A percentile compares a stretch with the other conserved stretches of the same genome.
phyloP scores from a whole-genome alignment of 2,888 invertebrate species.

The Aleiodes leptofemur region DNA sequence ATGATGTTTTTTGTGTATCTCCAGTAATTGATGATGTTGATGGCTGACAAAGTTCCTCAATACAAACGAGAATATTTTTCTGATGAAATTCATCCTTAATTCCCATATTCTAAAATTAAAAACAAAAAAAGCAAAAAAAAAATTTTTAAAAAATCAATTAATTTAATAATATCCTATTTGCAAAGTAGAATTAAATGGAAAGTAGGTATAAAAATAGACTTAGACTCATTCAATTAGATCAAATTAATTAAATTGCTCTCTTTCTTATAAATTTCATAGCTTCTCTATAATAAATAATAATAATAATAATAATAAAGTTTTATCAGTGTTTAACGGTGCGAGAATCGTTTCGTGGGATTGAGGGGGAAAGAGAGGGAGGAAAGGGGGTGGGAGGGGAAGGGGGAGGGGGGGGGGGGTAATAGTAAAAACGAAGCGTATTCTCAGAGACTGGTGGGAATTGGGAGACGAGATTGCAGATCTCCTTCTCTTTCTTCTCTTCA shows the following conservation, averaged over 20 bases:
- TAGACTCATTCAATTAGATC: no score
- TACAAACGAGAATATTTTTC: conserved; percentile 81
- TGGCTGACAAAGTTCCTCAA: conserved; percentile 79
- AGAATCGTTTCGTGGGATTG: background rate
- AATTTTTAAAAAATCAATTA: background rate
- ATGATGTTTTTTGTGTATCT: conserved; percentile 53
- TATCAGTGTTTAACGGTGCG: conserved; percentile 3
- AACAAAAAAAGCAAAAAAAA: background rate
- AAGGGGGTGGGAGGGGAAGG: background rate
- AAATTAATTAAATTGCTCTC: no score
- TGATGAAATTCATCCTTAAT: conserved; percentile 86
- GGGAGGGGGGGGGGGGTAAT: conserved; percentile 6
- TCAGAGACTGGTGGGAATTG: conserved; percentile 27
- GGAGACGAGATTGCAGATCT: conserved; percentile 29
- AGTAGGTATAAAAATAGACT: no score
- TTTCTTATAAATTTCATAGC: no score
- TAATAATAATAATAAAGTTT: background rate
- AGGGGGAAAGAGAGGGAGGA: background rate
- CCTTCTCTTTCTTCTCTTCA: background rate
- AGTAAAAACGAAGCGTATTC: conserved; percentile 22
- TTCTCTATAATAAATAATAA: no score
- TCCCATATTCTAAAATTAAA: conserved; percentile 81
- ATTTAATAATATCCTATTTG: background rate
- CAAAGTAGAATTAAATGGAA: no score
- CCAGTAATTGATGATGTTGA: conserved; percentile 60